Evolutionary conservation across 2,113 vertebrate species (phyloP).

Genomic region (Thinocorus orbignyianus): DNA sequence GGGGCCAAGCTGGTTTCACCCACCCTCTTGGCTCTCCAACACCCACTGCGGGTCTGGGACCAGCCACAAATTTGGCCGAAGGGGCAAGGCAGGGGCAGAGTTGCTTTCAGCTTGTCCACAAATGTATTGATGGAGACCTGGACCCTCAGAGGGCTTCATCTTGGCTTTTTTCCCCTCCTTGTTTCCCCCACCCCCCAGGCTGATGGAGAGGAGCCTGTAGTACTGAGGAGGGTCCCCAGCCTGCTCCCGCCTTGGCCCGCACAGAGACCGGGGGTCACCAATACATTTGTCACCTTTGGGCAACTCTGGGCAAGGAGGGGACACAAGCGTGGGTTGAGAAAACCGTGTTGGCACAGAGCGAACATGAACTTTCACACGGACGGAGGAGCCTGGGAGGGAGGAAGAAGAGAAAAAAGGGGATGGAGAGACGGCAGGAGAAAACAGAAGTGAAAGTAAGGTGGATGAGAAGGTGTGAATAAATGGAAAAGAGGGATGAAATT

Average conservation of each 20-base stretch:
- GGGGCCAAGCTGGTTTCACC: not conserved
- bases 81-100: constrained; percentile 1
- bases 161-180: not conserved
- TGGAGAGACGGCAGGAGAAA: constrained; percentile 28
- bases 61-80: not conserved
- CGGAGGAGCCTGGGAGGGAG: constrained; percentile 24
- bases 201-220: not conserved
- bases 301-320: constrained; percentile 34
- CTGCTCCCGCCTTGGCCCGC: not conserved
- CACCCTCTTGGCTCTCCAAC: not conserved
- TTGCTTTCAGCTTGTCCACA: constrained; percentile 37
- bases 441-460: constrained; percentile 7
- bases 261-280: not conserved
- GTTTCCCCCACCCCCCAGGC: accelerated
- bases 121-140: constrained; percentile 4
- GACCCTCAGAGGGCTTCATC: not conserved
- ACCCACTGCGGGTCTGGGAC: not conserved
- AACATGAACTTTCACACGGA: constrained; percentile 82
- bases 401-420: constrained; percentile 23
- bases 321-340: constrained; percentile 59
- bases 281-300: constrained; percentile 46
- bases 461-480: constrained; percentile 26
- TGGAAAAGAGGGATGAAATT: not conserved
- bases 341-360: constrained; percentile 83
- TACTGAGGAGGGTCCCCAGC: not conserved